These are phyloP conservation scores for Sebastes aleutianus DNA, from an alignment of 2,797 vertebrate species.

Conservation along the genomic window DNA sequence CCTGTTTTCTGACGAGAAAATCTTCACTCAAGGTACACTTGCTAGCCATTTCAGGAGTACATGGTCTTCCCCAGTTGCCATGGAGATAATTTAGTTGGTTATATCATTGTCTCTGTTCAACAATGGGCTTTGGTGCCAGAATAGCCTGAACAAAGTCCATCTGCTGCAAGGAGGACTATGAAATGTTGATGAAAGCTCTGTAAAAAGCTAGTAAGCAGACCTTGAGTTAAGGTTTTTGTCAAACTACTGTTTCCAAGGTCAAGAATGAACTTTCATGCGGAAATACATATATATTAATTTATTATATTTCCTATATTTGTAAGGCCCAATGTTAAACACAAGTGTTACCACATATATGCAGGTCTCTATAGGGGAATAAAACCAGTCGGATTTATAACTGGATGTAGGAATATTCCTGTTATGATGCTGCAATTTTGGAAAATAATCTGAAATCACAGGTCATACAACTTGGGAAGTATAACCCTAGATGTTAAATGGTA, in stretches of 20 bases:
- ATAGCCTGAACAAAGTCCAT: background rate
- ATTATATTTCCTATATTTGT: too few relatives aligned
- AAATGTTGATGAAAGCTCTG: background rate
- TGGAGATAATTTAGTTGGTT: background rate
- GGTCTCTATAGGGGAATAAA: too few relatives aligned
- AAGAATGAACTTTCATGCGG: background rate
- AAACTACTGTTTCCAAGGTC: background rate
- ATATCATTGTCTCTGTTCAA: background rate
- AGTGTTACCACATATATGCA: too few relatives aligned
- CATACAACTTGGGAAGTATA: background rate
- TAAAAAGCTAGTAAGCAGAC: background rate
- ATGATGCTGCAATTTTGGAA: too few relatives aligned
- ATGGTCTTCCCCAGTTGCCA: conserved; percentile 3
- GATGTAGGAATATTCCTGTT: too few relatives aligned
- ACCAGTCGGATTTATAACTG: too few relatives aligned
- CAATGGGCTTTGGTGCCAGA: background rate
- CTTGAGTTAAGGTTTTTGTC: background rate
- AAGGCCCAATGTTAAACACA: too few relatives aligned
- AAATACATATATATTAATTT: background rate
- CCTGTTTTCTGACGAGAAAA: background rate
- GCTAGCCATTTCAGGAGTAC: background rate
- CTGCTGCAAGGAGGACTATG: background rate
- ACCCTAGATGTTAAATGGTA: background rate
- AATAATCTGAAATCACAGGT: background rate
- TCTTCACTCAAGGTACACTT: background rate